Conservation (phyloP, 2,113 vertebrate genomes). For the Protobothrops mucrosquamatus region DNA sequence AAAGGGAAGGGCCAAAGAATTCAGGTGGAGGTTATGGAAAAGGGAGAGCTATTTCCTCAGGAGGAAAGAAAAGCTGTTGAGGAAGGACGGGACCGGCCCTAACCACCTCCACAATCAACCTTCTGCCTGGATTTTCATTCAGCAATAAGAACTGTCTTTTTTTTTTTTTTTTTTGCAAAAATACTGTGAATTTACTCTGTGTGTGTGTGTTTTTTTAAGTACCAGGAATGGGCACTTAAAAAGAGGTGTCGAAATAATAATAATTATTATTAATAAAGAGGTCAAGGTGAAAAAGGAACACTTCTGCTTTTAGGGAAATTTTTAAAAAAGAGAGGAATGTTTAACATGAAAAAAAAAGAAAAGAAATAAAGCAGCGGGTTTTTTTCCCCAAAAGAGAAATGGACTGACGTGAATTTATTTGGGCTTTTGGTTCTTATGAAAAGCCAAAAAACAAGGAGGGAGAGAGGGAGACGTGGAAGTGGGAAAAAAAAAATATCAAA, state of each 20-base stretch:
- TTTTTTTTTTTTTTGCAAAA: conserved; percentile 12
- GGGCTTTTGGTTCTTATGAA: background rate
- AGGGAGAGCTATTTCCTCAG: background rate
- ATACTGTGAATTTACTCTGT: conserved; percentile 14
- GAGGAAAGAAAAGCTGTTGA: background rate
- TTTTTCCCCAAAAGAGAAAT: background rate
- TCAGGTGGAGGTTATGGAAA: background rate
- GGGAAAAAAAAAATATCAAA: background rate
- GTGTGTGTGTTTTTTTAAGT: background rate
- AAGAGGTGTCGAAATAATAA: background rate
- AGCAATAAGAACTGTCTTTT: conserved; percentile 23
- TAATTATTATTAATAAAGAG: background rate
- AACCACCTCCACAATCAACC: background rate
- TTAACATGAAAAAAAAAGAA: background rate
- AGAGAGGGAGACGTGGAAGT: background rate
- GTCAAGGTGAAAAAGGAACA: background rate
- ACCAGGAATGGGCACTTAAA: background rate
- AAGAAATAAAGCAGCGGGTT: conserved; percentile 2
- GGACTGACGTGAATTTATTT: background rate
- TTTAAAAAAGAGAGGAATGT: background rate
- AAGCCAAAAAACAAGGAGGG: background rate
- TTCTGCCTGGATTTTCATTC: conserved; percentile 11
- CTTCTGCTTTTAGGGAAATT: background rate
- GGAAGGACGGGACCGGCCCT: too few species aligned
- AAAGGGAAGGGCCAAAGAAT: background rate